phyloP scores from a whole-genome alignment of 2,797 vertebrate species.

The Scleropages formosus region DNA sequence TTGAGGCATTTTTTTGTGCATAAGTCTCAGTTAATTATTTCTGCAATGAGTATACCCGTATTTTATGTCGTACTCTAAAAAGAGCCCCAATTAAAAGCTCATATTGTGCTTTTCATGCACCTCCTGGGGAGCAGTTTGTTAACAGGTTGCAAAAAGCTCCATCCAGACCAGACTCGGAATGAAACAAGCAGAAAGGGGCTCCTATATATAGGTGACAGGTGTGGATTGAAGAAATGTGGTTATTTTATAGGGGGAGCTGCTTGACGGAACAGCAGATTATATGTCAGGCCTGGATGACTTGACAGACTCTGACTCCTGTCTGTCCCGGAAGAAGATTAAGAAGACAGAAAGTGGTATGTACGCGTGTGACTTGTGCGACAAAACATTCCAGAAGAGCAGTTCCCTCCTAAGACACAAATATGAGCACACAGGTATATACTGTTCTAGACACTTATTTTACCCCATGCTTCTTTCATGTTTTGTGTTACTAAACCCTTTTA shows the following conservation, averaged over 20 bases:
- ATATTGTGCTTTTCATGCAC: slow-evolving; percentile 44
- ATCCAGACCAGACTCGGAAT: slow-evolving; percentile 71
- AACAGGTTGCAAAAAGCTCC: slow-evolving; percentile 64
- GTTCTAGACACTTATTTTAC: slow-evolving; percentile 81
- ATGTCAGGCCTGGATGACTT: slow-evolving; percentile 99
- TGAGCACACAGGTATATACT: slow-evolving; percentile 98
- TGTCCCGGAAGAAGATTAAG: slow-evolving; percentile 99
- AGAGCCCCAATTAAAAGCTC: slow-evolving; percentile 38
- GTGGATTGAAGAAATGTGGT: slow-evolving; percentile 63
- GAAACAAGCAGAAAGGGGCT: slow-evolving; percentile 48
- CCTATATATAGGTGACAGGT: slow-evolving; percentile 56
- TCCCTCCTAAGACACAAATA: slow-evolving; percentile 99
- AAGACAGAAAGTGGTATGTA: slow-evolving; percentile 99
- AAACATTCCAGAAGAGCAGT: slow-evolving; percentile 99
- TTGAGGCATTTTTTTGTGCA: background rate
- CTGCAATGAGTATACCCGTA: background rate
- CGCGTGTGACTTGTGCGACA: slow-evolving; percentile 99
- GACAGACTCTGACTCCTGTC: slow-evolving; percentile 99
- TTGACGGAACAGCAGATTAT: slow-evolving; percentile 97
- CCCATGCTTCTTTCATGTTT: slow-evolving; percentile 68
- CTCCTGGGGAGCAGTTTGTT: slow-evolving; percentile 51
- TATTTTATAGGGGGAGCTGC: slow-evolving; percentile 90
- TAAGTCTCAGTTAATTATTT: slow-evolving; percentile 15
- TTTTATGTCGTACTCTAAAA: background rate
- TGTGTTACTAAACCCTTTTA: slow-evolving; percentile 67